Evolutionary conservation across 53 echinoderm and acorn worm genomes (phyloP).

Genomic region (Arbacia lixula): DNA sequence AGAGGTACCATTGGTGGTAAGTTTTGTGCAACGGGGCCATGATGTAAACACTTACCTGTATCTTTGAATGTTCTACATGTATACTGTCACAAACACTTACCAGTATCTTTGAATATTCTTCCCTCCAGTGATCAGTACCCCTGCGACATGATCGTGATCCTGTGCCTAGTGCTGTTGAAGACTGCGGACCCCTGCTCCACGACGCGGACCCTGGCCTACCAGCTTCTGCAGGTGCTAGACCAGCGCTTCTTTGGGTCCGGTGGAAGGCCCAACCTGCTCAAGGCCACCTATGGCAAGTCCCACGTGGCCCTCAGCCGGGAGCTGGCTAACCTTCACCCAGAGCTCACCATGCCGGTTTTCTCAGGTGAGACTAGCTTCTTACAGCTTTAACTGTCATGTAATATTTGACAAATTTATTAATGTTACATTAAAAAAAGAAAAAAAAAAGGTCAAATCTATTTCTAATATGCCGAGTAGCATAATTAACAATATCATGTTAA

Average conservation of each 20-base stretch:
- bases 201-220: slow-evolving; percentile 82
- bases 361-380: slow-evolving; percentile 66
- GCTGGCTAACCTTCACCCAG: slow-evolving; percentile 93
- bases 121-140: slow-evolving; percentile 85
- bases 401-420: too few relatives aligned
- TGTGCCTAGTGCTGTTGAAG: slow-evolving; percentile 92
- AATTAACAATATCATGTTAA: too few relatives aligned
- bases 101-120: too few relatives aligned
- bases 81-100: too few relatives aligned
- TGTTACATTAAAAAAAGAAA: too few relatives aligned
- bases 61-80: too few relatives aligned
- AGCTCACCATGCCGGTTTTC: slow-evolving; percentile 89
- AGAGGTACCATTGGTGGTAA: too few relatives aligned
- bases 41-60: too few relatives aligned
- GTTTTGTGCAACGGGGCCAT: too few relatives aligned
- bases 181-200: slow-evolving; percentile 85
- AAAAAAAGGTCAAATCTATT: too few relatives aligned
- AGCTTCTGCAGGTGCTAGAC: slow-evolving; percentile 90
- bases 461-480: too few relatives aligned
- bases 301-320: slow-evolving; percentile 84
- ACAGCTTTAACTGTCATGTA: background rate
- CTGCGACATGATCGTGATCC: slow-evolving; percentile 91
- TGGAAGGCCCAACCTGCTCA: slow-evolving; percentile 53
- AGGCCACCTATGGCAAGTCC: slow-evolving; percentile 95
- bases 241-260: slow-evolving; percentile 84